Conservation (phyloP, 2,888 invertebrate genomes). For the Lottia scabra region DNA sequence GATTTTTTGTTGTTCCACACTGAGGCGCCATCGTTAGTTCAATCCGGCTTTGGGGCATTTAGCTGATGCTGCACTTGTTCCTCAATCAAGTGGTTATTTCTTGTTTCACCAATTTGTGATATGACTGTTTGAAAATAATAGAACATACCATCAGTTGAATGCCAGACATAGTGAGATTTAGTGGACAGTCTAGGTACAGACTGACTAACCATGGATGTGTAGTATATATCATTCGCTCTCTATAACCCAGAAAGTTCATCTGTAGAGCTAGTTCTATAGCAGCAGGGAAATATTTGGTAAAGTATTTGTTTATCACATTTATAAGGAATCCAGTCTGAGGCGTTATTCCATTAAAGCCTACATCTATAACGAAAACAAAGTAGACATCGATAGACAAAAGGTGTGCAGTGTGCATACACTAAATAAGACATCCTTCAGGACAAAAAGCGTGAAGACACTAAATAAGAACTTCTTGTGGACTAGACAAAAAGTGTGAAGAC, state of each 20-base stretch:
- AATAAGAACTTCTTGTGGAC: no score
- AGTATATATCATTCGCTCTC: slow-evolving; percentile 59
- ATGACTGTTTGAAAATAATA: no score
- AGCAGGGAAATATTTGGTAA: slow-evolving; percentile 56
- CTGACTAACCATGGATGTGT: slow-evolving; percentile 65
- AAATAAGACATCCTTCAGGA: no score
- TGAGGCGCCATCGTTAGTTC: no score
- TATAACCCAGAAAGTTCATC: slow-evolving; percentile 42
- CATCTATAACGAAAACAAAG: slow-evolving; percentile 38
- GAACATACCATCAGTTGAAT: slow-evolving; percentile 36
- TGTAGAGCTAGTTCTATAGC: slow-evolving; percentile 42
- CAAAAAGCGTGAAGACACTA: no score
- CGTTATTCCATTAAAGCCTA: slow-evolving; percentile 55
- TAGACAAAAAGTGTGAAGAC: no score
- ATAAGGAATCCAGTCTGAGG: slow-evolving; percentile 51
- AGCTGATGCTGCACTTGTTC: no score
- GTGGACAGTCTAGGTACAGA: slow-evolving; percentile 62
- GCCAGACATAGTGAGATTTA: slow-evolving; percentile 41
- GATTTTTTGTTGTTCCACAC: no score
- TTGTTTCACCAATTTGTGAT: no score
- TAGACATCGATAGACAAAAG: not conserved
- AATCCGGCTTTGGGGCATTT: no score
- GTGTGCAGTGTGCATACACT: no score
- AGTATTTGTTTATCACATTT: slow-evolving; percentile 61
- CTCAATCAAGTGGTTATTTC: no score